Conservation (phyloP, 2,113 vertebrate species). For the Xenus cinereus region DNA sequence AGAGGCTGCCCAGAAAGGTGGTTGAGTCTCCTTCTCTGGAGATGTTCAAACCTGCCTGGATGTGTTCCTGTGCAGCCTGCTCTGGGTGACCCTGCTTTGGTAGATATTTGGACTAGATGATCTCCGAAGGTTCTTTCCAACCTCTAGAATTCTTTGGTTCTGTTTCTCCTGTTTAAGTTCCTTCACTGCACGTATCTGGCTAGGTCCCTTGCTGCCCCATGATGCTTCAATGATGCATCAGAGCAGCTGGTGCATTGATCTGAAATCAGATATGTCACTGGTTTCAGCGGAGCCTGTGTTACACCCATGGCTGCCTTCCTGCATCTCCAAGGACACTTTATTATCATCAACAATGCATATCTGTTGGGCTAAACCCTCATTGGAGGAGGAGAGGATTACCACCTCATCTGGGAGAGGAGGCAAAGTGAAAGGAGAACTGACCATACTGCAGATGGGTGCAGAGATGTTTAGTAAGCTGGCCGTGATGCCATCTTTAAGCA, state of each 20-base stretch:
- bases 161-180: neutral
- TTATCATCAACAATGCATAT: neutral
- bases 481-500: neutral
- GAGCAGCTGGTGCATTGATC: neutral
- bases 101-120: too few relatives aligned
- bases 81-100: too few relatives aligned
- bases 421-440: neutral
- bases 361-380: accelerated
- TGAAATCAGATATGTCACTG: neutral
- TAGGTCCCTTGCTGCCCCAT: accelerated
- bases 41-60: too few relatives aligned
- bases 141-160: too few relatives aligned
- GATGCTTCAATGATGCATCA: neutral
- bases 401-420: neutral
- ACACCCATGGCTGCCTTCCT: neutral
- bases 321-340: neutral
- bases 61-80: too few relatives aligned
- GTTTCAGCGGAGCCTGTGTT: neutral
- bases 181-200: accelerated
- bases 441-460: neutral
- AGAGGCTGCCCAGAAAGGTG: too few relatives aligned
- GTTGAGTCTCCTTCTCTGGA: too few relatives aligned
- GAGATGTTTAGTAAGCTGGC: neutral
- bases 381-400: neutral
- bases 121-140: too few relatives aligned